Base-by-base conservation (phyloP, 2,113 vertebrate genomes). In the Corythoichthys intestinalis region DNA sequence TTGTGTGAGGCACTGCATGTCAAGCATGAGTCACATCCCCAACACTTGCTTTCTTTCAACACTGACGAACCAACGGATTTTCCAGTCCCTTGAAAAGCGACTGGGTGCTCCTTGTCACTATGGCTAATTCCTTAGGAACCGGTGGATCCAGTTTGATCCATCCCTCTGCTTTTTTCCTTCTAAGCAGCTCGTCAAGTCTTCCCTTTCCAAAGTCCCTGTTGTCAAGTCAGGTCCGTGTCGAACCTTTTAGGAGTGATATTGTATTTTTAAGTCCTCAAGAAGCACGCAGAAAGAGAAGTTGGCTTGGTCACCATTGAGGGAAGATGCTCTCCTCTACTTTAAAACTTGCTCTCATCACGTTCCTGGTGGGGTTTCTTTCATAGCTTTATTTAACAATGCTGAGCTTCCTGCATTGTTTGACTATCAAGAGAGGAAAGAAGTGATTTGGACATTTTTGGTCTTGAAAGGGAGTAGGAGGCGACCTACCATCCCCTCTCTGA, bases 91-190 rank as follows among this genome's bases (percentile, higher is more conserved):
- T 63, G 44, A 80, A 82, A 83, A 85, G 83, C 84, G 78, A 79
- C 76, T 76, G 85, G 86, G 91, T 79, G 86, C 88, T 90, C 89
- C 89, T 91, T 89, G 91, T 82, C 89, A 83, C 89, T 92, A 89
- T 93, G 92, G 85, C 79, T 88, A 92, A 90, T 94, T 93, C 90
- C 91, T 89, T 92, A 94, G 92, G 93, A 98, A 97, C 95, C 96
- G 96, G 96, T 97, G 95, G 92, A 95, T 98, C 96, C 95, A 96
- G 95, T 98, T 98, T 94, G 91, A 92, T 93, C 88, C 91, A 92
- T 93, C 92, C 86, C 75, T 86, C 78, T 87, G 80, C 86, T 76
- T 87, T 67, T 81, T 78, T 81, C 77, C 75, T 80, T 75, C 65
- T 39, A 14, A 70, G 66, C 72, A 80, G 85, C 88, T 78, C 78